These are phyloP conservation scores for Notospermus geniculatus DNA, from an alignment of 1,140 invertebrate species.

Conservation along the genomic window DNA sequence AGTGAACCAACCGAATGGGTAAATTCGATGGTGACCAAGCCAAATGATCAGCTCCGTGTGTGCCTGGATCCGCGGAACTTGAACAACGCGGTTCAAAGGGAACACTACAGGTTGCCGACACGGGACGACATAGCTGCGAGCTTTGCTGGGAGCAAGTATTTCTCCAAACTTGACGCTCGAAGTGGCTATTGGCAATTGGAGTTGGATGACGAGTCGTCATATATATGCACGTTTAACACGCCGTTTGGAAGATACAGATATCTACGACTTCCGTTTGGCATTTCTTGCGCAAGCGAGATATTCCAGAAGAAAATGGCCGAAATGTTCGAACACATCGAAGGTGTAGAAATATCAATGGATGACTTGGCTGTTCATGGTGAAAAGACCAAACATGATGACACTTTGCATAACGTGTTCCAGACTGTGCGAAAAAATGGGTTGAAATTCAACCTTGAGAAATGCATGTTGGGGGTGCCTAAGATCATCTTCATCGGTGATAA, in stretches of 20 bases:
- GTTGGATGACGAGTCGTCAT: neutral
- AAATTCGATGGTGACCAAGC: constrained; percentile 54
- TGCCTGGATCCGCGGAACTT: constrained; percentile 59
- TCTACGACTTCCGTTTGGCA: neutral
- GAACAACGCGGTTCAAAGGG: constrained; percentile 54
- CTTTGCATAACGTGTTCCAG: neutral
- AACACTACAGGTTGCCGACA: constrained; percentile 24
- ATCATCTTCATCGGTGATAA: constrained; percentile 6
- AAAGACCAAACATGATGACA: neutral
- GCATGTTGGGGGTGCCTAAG: neutral
- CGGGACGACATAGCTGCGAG: constrained; percentile 18
- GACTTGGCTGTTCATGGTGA: neutral
- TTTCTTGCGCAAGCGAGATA: neutral
- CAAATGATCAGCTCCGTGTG: constrained; percentile 51
- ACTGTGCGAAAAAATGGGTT: neutral
- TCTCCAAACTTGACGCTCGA: neutral
- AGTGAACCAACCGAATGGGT: constrained; percentile 54
- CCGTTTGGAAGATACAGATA: neutral
- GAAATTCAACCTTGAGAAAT: constrained; percentile 6
- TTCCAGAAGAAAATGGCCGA: constrained; percentile 4
- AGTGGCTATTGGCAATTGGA: neutral
- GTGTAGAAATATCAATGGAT: constrained; percentile 6
- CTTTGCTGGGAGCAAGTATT: neutral
- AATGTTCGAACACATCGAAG: neutral
- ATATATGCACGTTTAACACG: constrained; percentile 4